A percentile compares a stretch with the other conserved stretches of the same genome.
Conservation (phyloP, 1,140 invertebrate species). For the Bradysia coprophila region DNA sequence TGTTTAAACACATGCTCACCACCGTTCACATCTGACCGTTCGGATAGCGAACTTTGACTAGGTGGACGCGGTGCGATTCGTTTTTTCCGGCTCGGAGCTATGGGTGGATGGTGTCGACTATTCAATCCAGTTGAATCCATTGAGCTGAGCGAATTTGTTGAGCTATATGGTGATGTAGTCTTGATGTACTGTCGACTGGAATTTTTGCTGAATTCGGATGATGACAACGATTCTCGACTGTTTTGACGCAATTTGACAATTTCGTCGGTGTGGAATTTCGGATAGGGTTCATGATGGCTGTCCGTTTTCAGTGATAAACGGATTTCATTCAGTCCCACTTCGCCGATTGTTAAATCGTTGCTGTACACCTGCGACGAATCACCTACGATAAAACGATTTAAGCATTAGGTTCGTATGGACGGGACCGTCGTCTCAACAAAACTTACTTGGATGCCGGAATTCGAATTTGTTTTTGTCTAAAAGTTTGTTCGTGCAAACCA, state of each 20-base stretch:
- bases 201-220: slow-evolving; percentile 21
- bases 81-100: slow-evolving; percentile 19
- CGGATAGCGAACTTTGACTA: slow-evolving; percentile 10
- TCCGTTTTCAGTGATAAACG: slow-evolving; percentile 21
- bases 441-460: slow-evolving; percentile 55
- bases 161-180: slow-evolving; percentile 22
- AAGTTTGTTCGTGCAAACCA: slow-evolving; percentile 65
- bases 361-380: slow-evolving; percentile 23
- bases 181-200: slow-evolving; percentile 21
- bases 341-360: slow-evolving; percentile 21
- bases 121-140: slow-evolving; percentile 21
- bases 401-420: not conserved
- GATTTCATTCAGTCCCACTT: slow-evolving; percentile 21
- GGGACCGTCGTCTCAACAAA: not conserved
- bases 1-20: slow-evolving; percentile 5
- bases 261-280: slow-evolving; percentile 18
- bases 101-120: slow-evolving; percentile 1
- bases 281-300: slow-evolving; percentile 8
- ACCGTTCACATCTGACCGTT: too few relatives aligned
- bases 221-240: slow-evolving; percentile 18
- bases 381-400: slow-evolving; percentile 7
- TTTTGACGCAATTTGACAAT: slow-evolving; percentile 17
- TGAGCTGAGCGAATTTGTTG: slow-evolving; percentile 21
- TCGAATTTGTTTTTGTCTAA: slow-evolving; percentile 56
- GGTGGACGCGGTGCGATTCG: slow-evolving; percentile 19